Evolutionary conservation across 2,888 invertebrate genomes (phyloP).

Genomic region (Apoda limacodes): DNA sequence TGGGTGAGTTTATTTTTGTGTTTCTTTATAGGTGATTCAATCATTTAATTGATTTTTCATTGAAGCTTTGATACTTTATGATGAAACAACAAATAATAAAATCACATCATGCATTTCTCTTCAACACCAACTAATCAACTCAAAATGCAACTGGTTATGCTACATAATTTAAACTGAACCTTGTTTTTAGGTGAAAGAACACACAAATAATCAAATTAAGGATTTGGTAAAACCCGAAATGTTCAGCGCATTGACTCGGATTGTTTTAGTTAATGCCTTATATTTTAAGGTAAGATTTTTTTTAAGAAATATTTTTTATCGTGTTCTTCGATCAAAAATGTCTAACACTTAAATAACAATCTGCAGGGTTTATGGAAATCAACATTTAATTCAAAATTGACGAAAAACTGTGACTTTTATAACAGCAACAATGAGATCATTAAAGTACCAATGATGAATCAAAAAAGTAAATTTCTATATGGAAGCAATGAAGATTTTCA

Average conservation of each 20-base stretch:
- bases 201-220: constrained; percentile 52
- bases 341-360: neutral
- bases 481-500: constrained; percentile 37
- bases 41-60: too few species aligned
- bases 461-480: constrained; percentile 51
- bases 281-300: constrained; percentile 78
- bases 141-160: too few species aligned
- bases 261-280: constrained; percentile 85
- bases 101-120: too few species aligned
- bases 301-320: too few species aligned
- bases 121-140: too few species aligned
- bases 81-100: too few species aligned
- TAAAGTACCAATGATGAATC: constrained; percentile 77
- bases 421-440: constrained; percentile 60
- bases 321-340: neutral
- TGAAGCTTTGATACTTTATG: too few species aligned
- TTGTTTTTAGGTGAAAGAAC: constrained; percentile 46
- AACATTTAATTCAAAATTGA: constrained; percentile 69
- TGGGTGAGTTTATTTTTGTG: too few species aligned
- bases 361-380: constrained; percentile 73
- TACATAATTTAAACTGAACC: too few species aligned
- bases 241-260: constrained; percentile 63
- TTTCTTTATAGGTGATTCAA: too few species aligned
- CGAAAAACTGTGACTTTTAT: constrained; percentile 73
- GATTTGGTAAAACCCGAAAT: constrained; percentile 69